A percentile compares a stretch with the other conserved stretches of the same genome.
Conservation (phyloP, 2,113 vertebrate genomes). For the Paratilapia polleni region DNA sequence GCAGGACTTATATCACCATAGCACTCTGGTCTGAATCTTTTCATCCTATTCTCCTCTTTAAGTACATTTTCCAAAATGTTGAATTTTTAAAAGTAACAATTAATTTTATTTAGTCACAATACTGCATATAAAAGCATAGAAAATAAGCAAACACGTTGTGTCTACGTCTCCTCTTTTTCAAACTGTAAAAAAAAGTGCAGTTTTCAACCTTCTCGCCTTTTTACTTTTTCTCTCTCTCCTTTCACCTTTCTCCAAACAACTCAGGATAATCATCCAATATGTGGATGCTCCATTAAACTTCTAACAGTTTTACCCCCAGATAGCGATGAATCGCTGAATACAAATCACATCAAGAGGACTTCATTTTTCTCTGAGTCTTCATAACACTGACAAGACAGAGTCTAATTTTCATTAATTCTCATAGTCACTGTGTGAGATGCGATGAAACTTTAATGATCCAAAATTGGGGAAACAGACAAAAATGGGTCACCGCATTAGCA, state of each 20-base stretch:
- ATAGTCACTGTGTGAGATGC: slow-evolving; percentile 26
- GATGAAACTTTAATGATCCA: slow-evolving; percentile 52
- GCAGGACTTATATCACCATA: neutral
- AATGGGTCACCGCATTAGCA: slow-evolving; percentile 37
- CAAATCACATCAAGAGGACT: slow-evolving; percentile 30
- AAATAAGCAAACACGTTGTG: neutral
- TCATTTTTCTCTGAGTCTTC: slow-evolving; percentile 25
- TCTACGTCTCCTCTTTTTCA: neutral
- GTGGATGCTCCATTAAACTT: slow-evolving; percentile 50
- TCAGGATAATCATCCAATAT: slow-evolving; percentile 42
- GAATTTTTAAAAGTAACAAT: neutral
- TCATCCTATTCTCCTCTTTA: neutral
- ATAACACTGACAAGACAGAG: slow-evolving; percentile 6
- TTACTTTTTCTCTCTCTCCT: neutral
- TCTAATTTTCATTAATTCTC: slow-evolving; percentile 39
- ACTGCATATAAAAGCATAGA: neutral
- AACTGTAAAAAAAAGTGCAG: neutral
- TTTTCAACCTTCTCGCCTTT: neutral
- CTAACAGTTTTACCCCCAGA: slow-evolving; percentile 14
- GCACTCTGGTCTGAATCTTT: neutral
- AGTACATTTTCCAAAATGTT: neutral
- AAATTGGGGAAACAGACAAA: slow-evolving; percentile 32
- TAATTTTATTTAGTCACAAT: neutral
- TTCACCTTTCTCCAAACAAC: slow-evolving; percentile 26
- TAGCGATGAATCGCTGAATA: slow-evolving; percentile 34